Evolutionary conservation across 2,797 vertebrate genomes (phyloP).

Genomic region (Catamblyrhynchus diadema): DNA sequence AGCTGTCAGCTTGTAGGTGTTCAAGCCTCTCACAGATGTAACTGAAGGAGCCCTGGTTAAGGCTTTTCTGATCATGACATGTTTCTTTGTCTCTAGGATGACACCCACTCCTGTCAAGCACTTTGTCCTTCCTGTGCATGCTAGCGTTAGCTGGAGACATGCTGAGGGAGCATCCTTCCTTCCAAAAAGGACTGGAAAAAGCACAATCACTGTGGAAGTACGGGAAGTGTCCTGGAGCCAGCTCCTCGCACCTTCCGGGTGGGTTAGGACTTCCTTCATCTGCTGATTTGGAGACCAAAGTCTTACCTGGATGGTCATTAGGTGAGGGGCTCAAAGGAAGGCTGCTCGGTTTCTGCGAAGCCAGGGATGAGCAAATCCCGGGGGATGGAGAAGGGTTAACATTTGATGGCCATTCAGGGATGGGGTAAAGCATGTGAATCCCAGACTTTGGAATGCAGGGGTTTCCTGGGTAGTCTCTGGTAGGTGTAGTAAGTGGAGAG

Average conservation of each 20-base stretch:
- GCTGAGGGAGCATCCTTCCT: constrained; percentile 70
- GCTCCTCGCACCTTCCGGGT: background rate
- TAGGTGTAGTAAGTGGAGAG: constrained; percentile 89
- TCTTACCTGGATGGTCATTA: background rate
- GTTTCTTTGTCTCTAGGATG: constrained; percentile 47
- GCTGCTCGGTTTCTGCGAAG: background rate
- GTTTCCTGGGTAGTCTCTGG: constrained; percentile 78
- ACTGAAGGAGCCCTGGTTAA: constrained; percentile 86
- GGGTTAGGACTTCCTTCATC: background rate
- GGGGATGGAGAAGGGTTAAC: constrained; percentile 58
- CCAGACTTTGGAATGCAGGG: constrained; percentile 74
- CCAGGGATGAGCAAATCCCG: constrained; percentile 32
- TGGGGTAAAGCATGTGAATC: constrained; percentile 75
- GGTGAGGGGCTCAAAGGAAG: background rate
- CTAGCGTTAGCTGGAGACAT: constrained; percentile 77
- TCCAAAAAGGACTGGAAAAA: constrained; percentile 92
- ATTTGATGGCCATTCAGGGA: constrained; percentile 70
- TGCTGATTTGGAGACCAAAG: background rate
- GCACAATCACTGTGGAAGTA: constrained; percentile 80
- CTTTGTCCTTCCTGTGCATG: constrained; percentile 67
- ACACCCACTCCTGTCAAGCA: background rate
- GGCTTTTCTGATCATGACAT: constrained; percentile 75
- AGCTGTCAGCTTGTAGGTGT: constrained; percentile 74
- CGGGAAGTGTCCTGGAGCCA: constrained; percentile 53
- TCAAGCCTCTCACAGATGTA: constrained; percentile 91